These are phyloP conservation scores for Diplazon laetatorius DNA, from an alignment of 2,888 invertebrate species.

Conservation along the genomic window DNA sequence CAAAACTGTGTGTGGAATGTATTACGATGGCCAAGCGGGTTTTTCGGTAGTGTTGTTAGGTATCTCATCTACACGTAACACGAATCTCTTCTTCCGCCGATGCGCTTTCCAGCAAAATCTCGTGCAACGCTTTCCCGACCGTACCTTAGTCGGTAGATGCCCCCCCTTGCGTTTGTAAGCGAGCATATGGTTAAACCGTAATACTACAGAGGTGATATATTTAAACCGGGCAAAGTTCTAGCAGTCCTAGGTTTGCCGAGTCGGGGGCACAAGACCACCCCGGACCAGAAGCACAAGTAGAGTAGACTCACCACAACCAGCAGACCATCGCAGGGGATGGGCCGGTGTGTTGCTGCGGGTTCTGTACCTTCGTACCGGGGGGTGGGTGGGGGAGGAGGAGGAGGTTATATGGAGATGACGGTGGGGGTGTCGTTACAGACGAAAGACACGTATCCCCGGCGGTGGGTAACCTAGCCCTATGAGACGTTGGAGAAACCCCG, in stretches of 20 bases:
- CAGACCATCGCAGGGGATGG: conserved; percentile 11
- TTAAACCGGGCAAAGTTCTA: conserved; percentile 81
- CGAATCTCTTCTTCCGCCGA: conserved; percentile 38
- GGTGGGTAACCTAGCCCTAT: conserved; percentile 21
- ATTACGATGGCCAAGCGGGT: conserved; percentile 43
- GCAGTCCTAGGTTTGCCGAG: conserved; percentile 66
- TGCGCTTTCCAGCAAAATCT: conserved; percentile 61
- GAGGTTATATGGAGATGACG: conserved; percentile 48
- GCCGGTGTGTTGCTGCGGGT: conserved; percentile 47
- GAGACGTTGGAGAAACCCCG: conserved; percentile 28
- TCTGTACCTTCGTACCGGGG: conserved; percentile 9
- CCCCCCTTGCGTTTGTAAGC: conserved; percentile 50
- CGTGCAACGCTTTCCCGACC: conserved; percentile 31
- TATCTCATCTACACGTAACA: conserved; percentile 37
- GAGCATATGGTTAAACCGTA: conserved; percentile 81
- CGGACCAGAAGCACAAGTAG: conserved; percentile 29
- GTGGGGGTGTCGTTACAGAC: conserved; percentile 53
- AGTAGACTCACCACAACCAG: conserved; percentile 32
- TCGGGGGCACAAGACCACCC: conserved; percentile 27
- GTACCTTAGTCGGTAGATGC: conserved; percentile 12
- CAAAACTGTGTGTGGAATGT: conserved; percentile 28
- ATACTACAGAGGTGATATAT: conserved; percentile 80
- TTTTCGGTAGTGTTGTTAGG: not conserved
- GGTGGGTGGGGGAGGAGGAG: not conserved
- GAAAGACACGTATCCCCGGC: conserved; percentile 53